Evolutionary conservation across 2,888 invertebrate species (phyloP), one percentile per base, ranked within the genome.

Genomic region (Tupiocoris notatus): DNA sequence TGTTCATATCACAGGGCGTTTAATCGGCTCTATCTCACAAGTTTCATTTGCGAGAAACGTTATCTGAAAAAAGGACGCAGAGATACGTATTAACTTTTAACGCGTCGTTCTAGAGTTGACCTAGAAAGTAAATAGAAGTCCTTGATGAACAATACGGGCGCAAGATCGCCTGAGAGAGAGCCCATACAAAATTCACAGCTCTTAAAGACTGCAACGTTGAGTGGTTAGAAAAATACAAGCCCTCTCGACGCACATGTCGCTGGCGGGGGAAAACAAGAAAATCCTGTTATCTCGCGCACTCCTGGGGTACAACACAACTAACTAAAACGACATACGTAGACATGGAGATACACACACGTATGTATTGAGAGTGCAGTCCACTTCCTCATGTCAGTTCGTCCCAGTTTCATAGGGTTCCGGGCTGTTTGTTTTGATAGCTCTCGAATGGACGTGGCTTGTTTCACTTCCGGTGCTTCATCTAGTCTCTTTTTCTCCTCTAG

Each of bases 381-480:
- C 65, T 22, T 57, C 21, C 21, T 39, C 39, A 39, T 39, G 39
- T 39, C 39, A 39, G 39, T 7, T 12, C 39, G 39, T 12, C 39
- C 39, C 39, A 39, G 39, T 39, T 18, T 54, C n/a, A n/a, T n/a
- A n/a, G n/a, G n/a, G n/a, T n/a, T 56, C 20, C 23, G 57, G 67
- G 67, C 67, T 56, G 21, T 67, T 67, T 67, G 56, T 67, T 67
- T 67, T 67, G 67, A 67, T 67, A 57, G 67, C 57, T 56, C n/a
- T 56, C 67, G 67, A 67, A 67, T 67, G 67, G 67, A 67, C 67
- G 23, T 67, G 54, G 67, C 67, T 67, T 67, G 67, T 67, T 17
- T 39, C 56, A 16, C 67, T 67, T 67, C 67, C 67, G 67, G 67
- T 67, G 18, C 67, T 57, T 56, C 21, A 56, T 67, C 67, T 54